Evolutionary conservation across 2,888 invertebrate genomes (phyloP), one percentile per base, ranked within the genome.

Genomic region (Eledone cirrhosa): DNA sequence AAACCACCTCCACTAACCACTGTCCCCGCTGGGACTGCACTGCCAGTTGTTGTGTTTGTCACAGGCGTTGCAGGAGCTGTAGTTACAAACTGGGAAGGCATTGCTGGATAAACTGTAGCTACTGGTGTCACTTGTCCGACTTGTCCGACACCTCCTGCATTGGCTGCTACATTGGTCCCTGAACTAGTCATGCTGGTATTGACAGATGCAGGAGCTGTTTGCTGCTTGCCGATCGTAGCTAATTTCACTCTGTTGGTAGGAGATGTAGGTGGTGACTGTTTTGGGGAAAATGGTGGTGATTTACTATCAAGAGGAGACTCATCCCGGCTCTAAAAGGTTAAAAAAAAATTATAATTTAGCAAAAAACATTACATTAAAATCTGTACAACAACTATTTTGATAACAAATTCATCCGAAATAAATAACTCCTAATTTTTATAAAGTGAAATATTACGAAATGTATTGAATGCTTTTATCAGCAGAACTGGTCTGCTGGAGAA

Each of bases 271-370:
- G 82, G 82, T n/a, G 80, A 79, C 48, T 76, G 67, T 67, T 77
- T 77, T 14, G 86, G 84, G 59, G 85, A 85, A 79, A 86, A 86
- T 27, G 85, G 85, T 13, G 86, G 87, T 16, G 87, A 85, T 74
- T 83, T 82, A 24, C 84, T 83, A 74, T 86, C 86, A 76, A 84
- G 81, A 59, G 85, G 84, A 24, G 83, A 77, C 41, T 86, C 84
- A 77, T 86, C 86, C 67, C 84, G 83, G n/a, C 78, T 77, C 24
- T 82, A 79, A 13, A 76, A 76, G 14, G 33, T n/a, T n/a, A 75
- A 14, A 47, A n/a, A 48, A 41, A n/a, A 75, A 24, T 41, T 41
- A 41, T 5, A 41, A 11, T 41, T 41, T 41, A 41, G 41, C 41
- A 41, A 5, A 41, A 41, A 53, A 53, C 53, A 53, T 53, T 22